Evolutionary conservation across 2,797 vertebrate genomes (phyloP), one percentile per base, ranked within the genome.

Genomic region (Lates japonicus): DNA sequence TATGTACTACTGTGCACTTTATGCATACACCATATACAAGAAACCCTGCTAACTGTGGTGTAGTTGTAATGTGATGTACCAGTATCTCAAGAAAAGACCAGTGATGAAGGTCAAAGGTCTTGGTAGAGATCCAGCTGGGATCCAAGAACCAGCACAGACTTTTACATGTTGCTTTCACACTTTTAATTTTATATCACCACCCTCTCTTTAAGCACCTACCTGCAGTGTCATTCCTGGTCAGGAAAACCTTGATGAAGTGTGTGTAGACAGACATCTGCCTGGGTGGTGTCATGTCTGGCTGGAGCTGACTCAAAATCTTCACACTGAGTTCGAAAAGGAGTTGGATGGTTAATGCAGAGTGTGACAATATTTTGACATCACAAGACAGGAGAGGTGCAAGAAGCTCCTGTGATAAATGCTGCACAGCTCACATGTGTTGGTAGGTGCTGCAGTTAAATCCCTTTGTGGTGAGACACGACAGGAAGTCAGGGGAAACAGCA

Each of bases 201-300:
- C n/a, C 4, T 4, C 2, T 42, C 22, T 60, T 52, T 2, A 49
- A 22, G 11, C 29, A 69, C 70, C 1, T 64, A 93, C 95, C 94
- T 88, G 65, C 16, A 5, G 82, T 90, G 72, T 70, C 12, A 54
- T 92, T 93, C 44, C 78, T 82, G 39, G 57, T 88, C 69, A 96
- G 89, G 84, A 86, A 95, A 52, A 78, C 60, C n/a, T 79, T 59
- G 0, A 95, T 94, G 77, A 95, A 95, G 83, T 86, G 42, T 0
- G 74, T 83, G 66, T 83, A 90, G 69, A 95, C 74, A 7, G 61
- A 70, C 39, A 72, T 19, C 86, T 90, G 73, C 19, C 3, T 84
- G 10, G 7, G 0, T 1, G 0, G 3, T 0, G 68, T 71, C 92
- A 95, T 92, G 22, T 61, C 0, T 16, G 87, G 68, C 61, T 13